phyloP scores from a whole-genome alignment of 30 jellyfish, hydroid and myxozoan genomes.

The Cassiopea andromeda region DNA sequence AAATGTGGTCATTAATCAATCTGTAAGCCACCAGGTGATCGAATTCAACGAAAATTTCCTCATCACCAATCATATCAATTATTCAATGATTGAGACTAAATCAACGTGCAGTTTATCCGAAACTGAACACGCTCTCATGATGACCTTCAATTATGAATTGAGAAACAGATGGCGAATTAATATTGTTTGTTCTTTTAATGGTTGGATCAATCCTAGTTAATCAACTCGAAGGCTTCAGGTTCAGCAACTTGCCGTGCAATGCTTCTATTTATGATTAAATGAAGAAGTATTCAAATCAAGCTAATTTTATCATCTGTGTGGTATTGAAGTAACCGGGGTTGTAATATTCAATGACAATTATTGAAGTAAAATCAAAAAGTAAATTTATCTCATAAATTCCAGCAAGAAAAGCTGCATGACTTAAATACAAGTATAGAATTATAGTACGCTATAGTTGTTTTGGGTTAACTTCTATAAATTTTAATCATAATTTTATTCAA shows the following conservation, averaged over 20 bases:
- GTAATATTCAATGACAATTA: no score
- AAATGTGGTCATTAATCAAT: conserved; percentile 86
- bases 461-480: no score
- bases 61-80: conserved; percentile 71
- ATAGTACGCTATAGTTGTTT: no score
- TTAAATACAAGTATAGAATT: no score
- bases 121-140: conserved; percentile 62
- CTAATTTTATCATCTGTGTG: not conserved
- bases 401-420: no score
- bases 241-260: not conserved
- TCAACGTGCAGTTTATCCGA: conserved; percentile 57
- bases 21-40: conserved; percentile 80
- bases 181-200: conserved; percentile 46
- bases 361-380: no score
- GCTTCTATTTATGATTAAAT: not conserved
- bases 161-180: conserved; percentile 65
- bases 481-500: no score
- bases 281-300: not conserved
- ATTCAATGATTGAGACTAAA: conserved; percentile 73
- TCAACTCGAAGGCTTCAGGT: not conserved
- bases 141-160: conserved; percentile 40
- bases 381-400: no score
- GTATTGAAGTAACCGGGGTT: not conserved
- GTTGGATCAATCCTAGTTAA: conserved; percentile 36
- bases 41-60: conserved; percentile 70